These are phyloP conservation scores for Limanda limanda DNA, from an alignment of 2,113 vertebrate genomes.

Conservation along the genomic window DNA sequence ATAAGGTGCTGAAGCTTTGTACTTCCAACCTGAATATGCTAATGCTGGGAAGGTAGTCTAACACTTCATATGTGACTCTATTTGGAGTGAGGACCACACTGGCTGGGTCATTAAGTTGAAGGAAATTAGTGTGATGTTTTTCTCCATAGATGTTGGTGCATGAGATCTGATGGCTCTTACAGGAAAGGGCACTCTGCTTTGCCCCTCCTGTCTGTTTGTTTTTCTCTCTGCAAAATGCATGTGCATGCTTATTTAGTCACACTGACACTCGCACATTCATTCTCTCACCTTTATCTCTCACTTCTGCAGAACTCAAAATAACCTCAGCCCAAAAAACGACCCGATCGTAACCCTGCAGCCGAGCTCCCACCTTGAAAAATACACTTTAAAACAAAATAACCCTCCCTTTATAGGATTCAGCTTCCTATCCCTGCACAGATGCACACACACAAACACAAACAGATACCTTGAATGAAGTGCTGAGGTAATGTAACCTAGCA, in stretches of 20 bases:
- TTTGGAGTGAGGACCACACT: background rate
- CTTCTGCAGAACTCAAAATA: background rate
- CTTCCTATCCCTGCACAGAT: background rate
- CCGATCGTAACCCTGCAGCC: background rate
- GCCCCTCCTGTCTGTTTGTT: constrained; percentile 14
- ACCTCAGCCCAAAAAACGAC: background rate
- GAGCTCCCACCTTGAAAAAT: constrained; percentile 6
- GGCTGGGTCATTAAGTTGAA: constrained; percentile 16
- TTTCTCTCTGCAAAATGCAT: constrained; percentile 19
- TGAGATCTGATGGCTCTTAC: background rate
- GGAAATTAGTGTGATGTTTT: constrained; percentile 30
- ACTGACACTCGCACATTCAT: constrained; percentile 2
- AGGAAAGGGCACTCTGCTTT: constrained; percentile 16
- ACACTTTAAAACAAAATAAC: constrained; percentile 3
- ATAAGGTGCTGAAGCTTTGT: constrained; percentile 2
- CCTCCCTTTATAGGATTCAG: constrained; percentile 11
- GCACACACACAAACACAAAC: background rate
- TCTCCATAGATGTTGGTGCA: background rate
- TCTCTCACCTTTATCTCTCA: background rate
- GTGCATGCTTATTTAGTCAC: background rate
- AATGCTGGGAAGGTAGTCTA: constrained; percentile 2
- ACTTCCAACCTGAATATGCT: constrained; percentile 8
- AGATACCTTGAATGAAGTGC: constrained; percentile 31
- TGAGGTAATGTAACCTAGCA: constrained; percentile 78
- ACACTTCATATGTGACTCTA: constrained; percentile 11